Conservation (phyloP, 2,888 invertebrate genomes). For the Amblyjoppa proteus region DNA sequence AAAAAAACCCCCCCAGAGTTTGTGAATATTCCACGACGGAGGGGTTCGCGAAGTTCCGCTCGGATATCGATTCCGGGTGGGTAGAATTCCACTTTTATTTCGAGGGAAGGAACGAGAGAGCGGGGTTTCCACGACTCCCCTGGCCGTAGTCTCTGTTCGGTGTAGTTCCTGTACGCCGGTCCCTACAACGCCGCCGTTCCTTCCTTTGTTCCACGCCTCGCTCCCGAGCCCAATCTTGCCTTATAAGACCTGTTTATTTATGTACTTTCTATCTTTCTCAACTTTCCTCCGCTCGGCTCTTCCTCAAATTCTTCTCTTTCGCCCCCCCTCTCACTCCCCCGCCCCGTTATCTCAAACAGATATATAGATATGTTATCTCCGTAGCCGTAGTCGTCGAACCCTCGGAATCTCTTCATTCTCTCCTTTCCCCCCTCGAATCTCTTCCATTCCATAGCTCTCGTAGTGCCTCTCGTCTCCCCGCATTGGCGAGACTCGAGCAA, state of each 20-base stretch:
- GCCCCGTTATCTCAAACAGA: conserved; percentile 30
- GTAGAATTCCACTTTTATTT: conserved; percentile 64
- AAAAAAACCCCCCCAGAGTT: background rate
- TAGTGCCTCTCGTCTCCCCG: conserved; percentile 14
- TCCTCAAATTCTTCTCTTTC: conserved; percentile 30
- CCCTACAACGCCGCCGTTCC: conserved; percentile 13
- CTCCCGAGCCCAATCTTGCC: conserved; percentile 70
- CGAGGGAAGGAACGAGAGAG: conserved; percentile 41
- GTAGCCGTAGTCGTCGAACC: conserved; percentile 42
- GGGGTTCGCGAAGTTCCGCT: conserved; percentile 26
- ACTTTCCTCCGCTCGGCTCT: background rate
- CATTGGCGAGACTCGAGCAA: conserved; percentile 34
- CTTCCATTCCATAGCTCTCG: conserved; percentile 38
- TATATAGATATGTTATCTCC: conserved; percentile 39
- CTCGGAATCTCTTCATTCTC: conserved; percentile 34
- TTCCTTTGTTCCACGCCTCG: conserved; percentile 67
- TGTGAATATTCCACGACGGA: background rate
- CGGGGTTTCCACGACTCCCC: conserved; percentile 41
- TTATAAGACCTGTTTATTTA: conserved; percentile 76
- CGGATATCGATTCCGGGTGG: conserved; percentile 57
- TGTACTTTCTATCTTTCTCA: conserved; percentile 66
- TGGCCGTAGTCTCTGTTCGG: conserved; percentile 24
- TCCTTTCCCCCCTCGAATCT: conserved; percentile 32
- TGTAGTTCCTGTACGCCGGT: conserved; percentile 15
- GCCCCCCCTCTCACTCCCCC: background rate